Conservation (phyloP, 2,888 invertebrate species). For the Pachycephus smyrnensis region DNA sequence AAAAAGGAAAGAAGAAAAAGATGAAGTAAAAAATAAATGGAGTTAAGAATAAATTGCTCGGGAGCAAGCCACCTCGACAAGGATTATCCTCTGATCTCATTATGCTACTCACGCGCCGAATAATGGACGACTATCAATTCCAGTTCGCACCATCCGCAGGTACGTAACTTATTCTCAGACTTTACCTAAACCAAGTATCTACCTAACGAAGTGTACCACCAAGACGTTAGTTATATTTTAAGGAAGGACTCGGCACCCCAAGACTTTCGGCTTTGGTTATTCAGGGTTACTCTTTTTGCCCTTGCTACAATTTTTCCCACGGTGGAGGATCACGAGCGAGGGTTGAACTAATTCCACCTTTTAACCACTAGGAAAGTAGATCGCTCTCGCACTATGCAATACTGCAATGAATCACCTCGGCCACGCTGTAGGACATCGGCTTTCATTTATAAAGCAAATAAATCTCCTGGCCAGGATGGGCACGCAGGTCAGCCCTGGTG, state of each 20-base stretch:
- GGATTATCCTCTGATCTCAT: background rate
- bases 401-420: constrained; percentile 43
- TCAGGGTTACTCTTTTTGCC: constrained; percentile 28
- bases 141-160: background rate
- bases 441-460: constrained; percentile 54
- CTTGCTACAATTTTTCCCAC: constrained; percentile 30
- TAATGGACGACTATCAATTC: constrained; percentile 5
- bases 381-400: constrained; percentile 36
- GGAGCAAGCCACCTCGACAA: background rate
- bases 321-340: background rate
- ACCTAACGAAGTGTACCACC: background rate
- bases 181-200: background rate
- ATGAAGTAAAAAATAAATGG: background rate
- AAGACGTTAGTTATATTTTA: background rate
- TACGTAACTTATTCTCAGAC: background rate
- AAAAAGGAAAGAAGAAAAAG: background rate
- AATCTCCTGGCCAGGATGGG: constrained; percentile 46
- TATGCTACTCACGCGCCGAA: constrained; percentile 7
- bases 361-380: constrained; percentile 40
- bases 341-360: constrained; percentile 24
- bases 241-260: background rate
- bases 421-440: constrained; percentile 40
- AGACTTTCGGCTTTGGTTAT: constrained; percentile 39
- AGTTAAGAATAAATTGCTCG: background rate
- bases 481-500: constrained; percentile 36